These are phyloP conservation scores for Sabatieria punctata DNA, from an alignment of 2,888 invertebrate species.

Conservation along the genomic window DNA sequence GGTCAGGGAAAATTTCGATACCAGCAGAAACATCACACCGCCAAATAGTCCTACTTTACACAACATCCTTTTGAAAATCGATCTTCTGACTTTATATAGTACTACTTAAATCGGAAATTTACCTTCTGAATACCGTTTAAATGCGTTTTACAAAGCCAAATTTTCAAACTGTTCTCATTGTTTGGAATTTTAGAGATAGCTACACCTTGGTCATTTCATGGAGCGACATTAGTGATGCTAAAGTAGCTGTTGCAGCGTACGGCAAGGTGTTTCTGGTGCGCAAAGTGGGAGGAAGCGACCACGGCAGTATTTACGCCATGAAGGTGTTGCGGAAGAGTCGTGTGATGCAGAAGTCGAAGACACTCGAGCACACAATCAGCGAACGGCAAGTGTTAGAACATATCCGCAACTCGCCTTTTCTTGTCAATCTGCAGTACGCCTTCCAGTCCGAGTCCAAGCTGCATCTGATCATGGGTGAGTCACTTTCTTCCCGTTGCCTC, in stretches of 20 bases:
- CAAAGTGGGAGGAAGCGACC: conserved; percentile 63
- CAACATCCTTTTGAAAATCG: too few species aligned
- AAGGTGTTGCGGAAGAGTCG: conserved; percentile 89
- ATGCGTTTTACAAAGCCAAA: too few species aligned
- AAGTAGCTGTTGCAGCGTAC: conserved; percentile 64
- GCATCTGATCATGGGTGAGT: conserved; percentile 83
- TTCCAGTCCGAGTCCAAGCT: conserved; percentile 93
- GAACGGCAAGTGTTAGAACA: conserved; percentile 91
- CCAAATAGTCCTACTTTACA: too few species aligned
- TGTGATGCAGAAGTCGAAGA: conserved; percentile 65
- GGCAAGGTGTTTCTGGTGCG: conserved; percentile 85
- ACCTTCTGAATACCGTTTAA: too few species aligned
- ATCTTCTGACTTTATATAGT: too few species aligned
- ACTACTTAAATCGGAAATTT: too few species aligned
- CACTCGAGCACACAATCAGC: conserved; percentile 88
- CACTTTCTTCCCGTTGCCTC: background rate
- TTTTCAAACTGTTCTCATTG: too few species aligned
- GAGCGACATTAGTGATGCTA: too few species aligned
- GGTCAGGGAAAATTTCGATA: too few species aligned
- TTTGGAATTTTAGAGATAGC: too few species aligned
- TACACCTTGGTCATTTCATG: too few species aligned
- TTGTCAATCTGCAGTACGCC: conserved; percentile 90
- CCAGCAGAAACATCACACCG: too few species aligned
- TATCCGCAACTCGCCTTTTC: conserved; percentile 79
- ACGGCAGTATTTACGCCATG: conserved; percentile 85